phyloP scores from a whole-genome alignment of 2,113 vertebrate genomes.

The Benthochromis sp. region DNA sequence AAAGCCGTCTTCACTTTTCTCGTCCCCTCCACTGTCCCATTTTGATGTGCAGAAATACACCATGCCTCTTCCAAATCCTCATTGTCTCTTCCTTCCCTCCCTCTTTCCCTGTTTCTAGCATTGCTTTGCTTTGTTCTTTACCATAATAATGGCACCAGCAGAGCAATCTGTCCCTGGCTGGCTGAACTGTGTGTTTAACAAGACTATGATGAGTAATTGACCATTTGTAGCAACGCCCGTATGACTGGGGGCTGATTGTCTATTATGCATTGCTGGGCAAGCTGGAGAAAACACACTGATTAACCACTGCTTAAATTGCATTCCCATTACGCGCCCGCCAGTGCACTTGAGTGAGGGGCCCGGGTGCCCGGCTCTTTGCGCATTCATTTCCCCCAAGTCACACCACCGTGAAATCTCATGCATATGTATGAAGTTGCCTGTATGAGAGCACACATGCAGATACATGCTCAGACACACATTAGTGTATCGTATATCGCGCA shows the following conservation, averaged over 20 bases:
- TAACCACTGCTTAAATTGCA: constrained; percentile 63
- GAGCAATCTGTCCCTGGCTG: constrained; percentile 55
- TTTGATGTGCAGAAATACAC: constrained; percentile 1
- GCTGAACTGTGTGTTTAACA: constrained; percentile 64
- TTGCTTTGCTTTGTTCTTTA: constrained; percentile 51
- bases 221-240: constrained; percentile 55
- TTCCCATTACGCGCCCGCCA: constrained; percentile 51
- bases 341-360: constrained; percentile 47
- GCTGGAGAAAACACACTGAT: constrained; percentile 64
- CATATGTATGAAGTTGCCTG: constrained; percentile 47
- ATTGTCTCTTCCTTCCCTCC: not conserved
- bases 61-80: not conserved
- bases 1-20: not conserved
- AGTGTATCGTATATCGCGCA: not conserved
- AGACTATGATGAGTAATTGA: constrained; percentile 72
- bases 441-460: constrained; percentile 17
- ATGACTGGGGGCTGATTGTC: constrained; percentile 62
- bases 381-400: constrained; percentile 52
- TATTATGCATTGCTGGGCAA: constrained; percentile 63
- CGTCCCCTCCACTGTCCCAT: not conserved
- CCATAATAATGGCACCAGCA: constrained; percentile 57
- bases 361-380: constrained; percentile 22
- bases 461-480: constrained; percentile 6
- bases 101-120: not conserved
- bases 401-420: constrained; percentile 45